Base-by-base conservation (phyloP, 2,797 vertebrate genomes). In the Hoplostethus mediterraneus region DNA sequence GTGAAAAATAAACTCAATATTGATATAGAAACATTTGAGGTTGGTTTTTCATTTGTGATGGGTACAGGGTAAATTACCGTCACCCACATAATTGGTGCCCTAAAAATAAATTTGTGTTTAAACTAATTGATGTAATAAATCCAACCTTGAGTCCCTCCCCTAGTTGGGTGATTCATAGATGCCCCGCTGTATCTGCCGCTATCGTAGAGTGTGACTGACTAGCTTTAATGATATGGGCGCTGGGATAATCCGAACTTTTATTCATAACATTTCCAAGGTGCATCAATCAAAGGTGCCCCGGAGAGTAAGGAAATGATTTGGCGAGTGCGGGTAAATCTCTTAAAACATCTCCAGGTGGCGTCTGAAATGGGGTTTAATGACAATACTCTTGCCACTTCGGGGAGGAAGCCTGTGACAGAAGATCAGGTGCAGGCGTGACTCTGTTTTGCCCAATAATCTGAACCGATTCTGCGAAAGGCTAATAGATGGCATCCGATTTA, bases 401-500 rank as follows among this genome's bases (percentile, higher is more conserved):
- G 28, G 28, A 21, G 64, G 63, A 62, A 51, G 70, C 74, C 52
- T 68, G 42, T 66, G 56, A 69, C 55, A 59, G 77, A 57, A 89
- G 87, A 90, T 93, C 90, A 92, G 85, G 84, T 91, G 89, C 76
- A 64, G 82, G 44, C 74, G 13, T 68, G 63, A 76, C 86, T 89
- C 83, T 87, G 84, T 88, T 90, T 93, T 86, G 71, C 14, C 73
- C 88, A 74, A 90, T 91, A 91, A 92, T 89, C 90, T 84, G 84
- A 91, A 90, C 86, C 81, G 87, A 91, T 90, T 88, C 85, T 77
- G 81, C 82, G 86, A 93, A 91, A 94, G 93, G 91, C 92, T 94
- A 94, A 94, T 94, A 90, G 90, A 94, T 94, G 94, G 87, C 93
- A 91, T 92, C 87, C 61, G 69, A 94, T 94, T 94, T 93, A 93